These are phyloP conservation scores for Rhynchopsitta pachyrhyncha DNA, from an alignment of 2,113 vertebrate species.

Conservation along the genomic window DNA sequence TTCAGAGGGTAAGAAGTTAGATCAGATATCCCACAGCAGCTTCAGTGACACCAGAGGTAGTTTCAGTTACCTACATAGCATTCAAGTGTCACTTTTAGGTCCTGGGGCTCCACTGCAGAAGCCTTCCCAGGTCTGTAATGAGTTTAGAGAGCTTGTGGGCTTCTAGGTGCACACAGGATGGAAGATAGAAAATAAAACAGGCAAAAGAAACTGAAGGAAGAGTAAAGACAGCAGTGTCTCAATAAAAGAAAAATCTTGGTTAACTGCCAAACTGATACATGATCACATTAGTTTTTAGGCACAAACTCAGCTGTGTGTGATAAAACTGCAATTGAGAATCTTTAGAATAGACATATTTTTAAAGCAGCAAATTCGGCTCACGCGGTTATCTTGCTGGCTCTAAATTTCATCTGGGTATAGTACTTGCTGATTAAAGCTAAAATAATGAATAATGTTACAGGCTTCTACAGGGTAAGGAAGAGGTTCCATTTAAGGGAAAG, in stretches of 20 bases:
- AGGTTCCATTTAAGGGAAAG: background rate
- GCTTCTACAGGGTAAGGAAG: background rate
- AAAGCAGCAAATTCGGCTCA: background rate
- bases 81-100: background rate
- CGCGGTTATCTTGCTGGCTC: background rate
- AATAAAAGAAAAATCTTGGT: background rate
- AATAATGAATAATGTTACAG: background rate
- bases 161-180: background rate
- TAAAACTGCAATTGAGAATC: background rate
- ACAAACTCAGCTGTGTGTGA: background rate
- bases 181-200: background rate
- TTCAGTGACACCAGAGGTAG: background rate
- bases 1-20: background rate
- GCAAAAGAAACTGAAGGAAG: background rate
- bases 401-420: background rate
- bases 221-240: background rate
- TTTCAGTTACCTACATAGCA: background rate
- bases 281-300: background rate
- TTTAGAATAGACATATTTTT: background rate
- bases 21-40: background rate
- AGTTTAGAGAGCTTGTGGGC: background rate
- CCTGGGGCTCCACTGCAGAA: background rate
- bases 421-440: background rate
- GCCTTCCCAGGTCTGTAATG: background rate
- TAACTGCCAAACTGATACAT: background rate